phyloP scores from a whole-genome alignment of 2,888 invertebrate genomes.

The Oxystoma pomonae region DNA sequence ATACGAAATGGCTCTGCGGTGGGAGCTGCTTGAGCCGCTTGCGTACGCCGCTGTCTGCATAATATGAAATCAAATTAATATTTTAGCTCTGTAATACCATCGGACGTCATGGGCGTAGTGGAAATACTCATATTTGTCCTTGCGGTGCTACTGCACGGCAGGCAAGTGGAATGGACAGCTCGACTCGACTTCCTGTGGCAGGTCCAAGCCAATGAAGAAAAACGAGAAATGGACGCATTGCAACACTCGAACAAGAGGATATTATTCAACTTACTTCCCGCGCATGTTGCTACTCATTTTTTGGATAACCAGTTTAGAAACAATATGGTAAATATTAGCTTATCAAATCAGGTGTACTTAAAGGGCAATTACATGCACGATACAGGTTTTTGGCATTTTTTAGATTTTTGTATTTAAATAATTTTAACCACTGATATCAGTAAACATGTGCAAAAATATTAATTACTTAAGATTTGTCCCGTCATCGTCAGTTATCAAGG shows the following conservation, averaged over 20 bases:
- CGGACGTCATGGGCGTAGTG: conserved; percentile 71
- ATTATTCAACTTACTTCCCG: conserved; percentile 83
- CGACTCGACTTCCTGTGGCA: conserved; percentile 80
- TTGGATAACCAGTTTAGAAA: conserved; percentile 84
- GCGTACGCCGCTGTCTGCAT: too few species aligned
- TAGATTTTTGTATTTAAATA: too few species aligned
- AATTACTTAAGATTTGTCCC: too few species aligned
- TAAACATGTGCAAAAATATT: too few species aligned
- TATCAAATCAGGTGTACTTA: too few species aligned
- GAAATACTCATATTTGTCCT: conserved; percentile 79
- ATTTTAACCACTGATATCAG: too few species aligned
- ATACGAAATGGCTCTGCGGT: too few species aligned
- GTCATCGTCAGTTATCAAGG: too few species aligned
- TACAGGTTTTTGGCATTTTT: too few species aligned
- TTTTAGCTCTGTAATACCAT: conserved; percentile 65
- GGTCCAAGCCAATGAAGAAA: conserved; percentile 84
- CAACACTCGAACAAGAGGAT: conserved; percentile 87
- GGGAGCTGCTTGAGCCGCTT: too few species aligned
- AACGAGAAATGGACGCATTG: conserved; percentile 88
- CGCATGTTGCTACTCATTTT: conserved; percentile 90
- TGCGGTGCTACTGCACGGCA: conserved; percentile 79
- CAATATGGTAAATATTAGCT: conserved; percentile 66
- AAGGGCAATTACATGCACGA: too few species aligned
- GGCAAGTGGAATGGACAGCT: conserved; percentile 88
- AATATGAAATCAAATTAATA: too few species aligned